A percentile compares a stretch with the other conserved stretches of the same genome.
Evolutionary conservation across 2,113 vertebrate genomes (phyloP).

Genomic region (Hylia prasina): DNA sequence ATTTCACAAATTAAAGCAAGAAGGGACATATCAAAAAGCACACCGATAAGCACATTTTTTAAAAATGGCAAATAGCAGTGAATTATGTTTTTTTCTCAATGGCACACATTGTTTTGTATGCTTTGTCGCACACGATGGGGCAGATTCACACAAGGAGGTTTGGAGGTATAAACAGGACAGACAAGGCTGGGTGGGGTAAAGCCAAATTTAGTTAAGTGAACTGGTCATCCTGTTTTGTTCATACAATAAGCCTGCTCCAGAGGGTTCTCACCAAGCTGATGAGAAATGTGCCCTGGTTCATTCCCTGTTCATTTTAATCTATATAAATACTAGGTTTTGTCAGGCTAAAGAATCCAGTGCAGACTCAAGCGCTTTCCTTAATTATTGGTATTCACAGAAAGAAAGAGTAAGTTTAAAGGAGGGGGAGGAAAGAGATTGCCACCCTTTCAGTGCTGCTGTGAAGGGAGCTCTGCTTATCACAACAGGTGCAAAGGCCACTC

Average conservation of each 20-base stretch:
- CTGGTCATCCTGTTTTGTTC: not conserved
- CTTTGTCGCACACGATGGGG: not conserved
- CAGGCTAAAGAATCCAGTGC: conserved; percentile 34
- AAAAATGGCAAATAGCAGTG: not conserved
- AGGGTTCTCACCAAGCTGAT: not conserved
- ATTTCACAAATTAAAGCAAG: not conserved
- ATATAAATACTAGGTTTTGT: not conserved
- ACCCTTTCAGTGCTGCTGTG: conserved; percentile 64
- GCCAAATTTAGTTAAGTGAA: conserved; percentile 16
- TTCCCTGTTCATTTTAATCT: not conserved
- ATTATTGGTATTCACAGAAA: conserved; percentile 69
- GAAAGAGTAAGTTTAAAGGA: conserved; percentile 36
- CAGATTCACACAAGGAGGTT: not conserved
- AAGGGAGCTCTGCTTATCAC: conserved; percentile 67
- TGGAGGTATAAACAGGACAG: conserved; percentile 39
- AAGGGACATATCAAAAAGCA: not conserved
- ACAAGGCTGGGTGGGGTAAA: conserved; percentile 27
- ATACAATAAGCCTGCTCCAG: not conserved
- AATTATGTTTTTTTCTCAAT: not conserved
- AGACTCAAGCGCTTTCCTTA: conserved; percentile 30
- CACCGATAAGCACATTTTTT: not conserved
- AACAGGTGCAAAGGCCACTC: conserved; percentile 74
- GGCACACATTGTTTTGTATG: rapidly evolving
- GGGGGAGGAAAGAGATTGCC: not conserved
- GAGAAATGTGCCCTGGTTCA: not conserved